Conservation (phyloP, 1,140 invertebrate species). For the Homalodisca vitripennis region DNA sequence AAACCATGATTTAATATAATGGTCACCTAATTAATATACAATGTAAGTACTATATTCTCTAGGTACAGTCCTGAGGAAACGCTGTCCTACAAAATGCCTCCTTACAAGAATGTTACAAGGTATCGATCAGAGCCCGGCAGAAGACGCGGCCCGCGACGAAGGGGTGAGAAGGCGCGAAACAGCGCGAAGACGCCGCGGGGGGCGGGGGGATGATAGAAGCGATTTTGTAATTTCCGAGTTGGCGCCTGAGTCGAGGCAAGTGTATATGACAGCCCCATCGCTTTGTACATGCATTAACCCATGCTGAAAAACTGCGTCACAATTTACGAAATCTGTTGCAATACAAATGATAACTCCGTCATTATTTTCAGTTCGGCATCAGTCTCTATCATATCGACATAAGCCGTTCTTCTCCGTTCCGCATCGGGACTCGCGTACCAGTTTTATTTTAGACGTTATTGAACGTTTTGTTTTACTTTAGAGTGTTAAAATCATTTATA, state of each 20-base stretch:
- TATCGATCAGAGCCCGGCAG: background rate
- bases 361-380: background rate
- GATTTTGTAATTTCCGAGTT: conserved; percentile 29
- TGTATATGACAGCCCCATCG: conserved; percentile 22
- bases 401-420: no score
- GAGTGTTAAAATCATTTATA: no score
- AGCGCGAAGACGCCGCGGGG: background rate
- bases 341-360: conserved; percentile 6
- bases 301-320: conserved; percentile 1
- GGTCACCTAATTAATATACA: no score
- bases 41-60: no score
- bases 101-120: no score
- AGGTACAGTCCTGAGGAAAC: no score
- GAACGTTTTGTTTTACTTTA: no score
- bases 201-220: conserved; percentile 1
- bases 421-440: no score
- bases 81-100: no score
- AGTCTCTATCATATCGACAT: background rate
- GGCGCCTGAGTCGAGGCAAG: conserved; percentile 8
- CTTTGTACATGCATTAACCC: conserved; percentile 20
- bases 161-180: conserved; percentile 17
- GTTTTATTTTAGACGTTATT: no score
- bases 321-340: background rate
- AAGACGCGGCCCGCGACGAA: background rate
- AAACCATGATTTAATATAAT: no score